Percentiles rank a stretch among this genome's conserved stretches.
Conservation (phyloP, 2,113 vertebrate genomes). For the Bombycilla garrulus region DNA sequence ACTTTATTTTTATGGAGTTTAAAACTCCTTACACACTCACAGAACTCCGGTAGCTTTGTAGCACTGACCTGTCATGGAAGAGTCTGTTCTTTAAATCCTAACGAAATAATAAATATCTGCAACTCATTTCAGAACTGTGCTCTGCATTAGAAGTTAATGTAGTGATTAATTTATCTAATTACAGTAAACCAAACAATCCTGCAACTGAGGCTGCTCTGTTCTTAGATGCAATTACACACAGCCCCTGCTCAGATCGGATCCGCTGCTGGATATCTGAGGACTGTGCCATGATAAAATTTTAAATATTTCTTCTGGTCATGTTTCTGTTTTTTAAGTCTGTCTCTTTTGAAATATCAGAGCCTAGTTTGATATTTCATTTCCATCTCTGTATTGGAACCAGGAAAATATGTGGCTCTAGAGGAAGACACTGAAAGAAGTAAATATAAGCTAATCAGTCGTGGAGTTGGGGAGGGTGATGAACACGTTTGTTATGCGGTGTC, state of each 20-base stretch:
- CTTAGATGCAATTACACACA: constrained; percentile 27
- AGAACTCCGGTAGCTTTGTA: not conserved
- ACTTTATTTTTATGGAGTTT: not conserved
- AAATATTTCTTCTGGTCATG: not conserved
- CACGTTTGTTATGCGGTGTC: not conserved
- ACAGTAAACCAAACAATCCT: constrained; percentile 74
- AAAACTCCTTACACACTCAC: not conserved
- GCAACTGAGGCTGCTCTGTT: constrained; percentile 39
- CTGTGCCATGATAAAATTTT: not conserved
- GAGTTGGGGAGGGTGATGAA: not conserved
- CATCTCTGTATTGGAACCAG: not conserved
- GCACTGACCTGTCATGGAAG: not conserved
- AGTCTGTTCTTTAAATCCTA: not conserved
- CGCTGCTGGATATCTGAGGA: not conserved
- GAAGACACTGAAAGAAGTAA: not conserved
- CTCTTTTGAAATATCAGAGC: constrained; percentile 16
- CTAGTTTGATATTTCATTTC: constrained; percentile 18
- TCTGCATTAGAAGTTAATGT: constrained; percentile 60
- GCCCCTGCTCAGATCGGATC: not conserved
- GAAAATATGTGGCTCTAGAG: not conserved
- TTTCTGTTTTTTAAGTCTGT: constrained; percentile 12
- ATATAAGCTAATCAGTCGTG: not conserved
- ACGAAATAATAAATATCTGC: not conserved
- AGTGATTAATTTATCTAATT: constrained; percentile 81
- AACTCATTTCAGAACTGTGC: not conserved